Evolutionary conservation across 2,113 vertebrate species (phyloP), one percentile per base, ranked within the genome.

Genomic region (Phylloscopus trochiloides): DNA sequence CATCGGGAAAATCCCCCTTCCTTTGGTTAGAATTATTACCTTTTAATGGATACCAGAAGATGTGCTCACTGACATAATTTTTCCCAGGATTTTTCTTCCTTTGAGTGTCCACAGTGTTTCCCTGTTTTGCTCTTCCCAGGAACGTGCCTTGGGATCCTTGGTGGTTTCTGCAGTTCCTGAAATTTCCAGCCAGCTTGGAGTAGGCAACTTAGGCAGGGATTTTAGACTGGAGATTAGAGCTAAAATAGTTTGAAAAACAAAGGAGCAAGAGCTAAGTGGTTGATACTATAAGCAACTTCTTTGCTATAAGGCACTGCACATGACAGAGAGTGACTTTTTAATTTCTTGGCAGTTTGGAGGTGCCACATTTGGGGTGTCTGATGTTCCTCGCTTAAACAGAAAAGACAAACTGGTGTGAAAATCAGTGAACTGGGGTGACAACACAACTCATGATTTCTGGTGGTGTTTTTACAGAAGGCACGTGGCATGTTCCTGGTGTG

Each of bases 11-110:
- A 87, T 38, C 81, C 70, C 73, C 73, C 66, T 74, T 88, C 66
- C 74, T 79, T 92, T 81, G 45, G 36, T 78, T 75, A 50, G 54
- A 94, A 82, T 87, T 92, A 94, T 92, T 91, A 67, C 66, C 81
- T 96, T 90, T 82, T 96, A 95, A 96, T 94, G 74, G 77, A 76
- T 88, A 93, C 87, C 94, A 96, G 92, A 91, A 96, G 86, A 88
- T 80, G 75, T 62, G 20, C 15, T 91, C 21, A 0, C 34, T 85
- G 71, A 80, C 29, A 24, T 63, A 54, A 65, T 73, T 89, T 76
- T 92, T 90, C 86, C 93, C 92, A 96, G 94, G 74, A 51, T 90
- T 91, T 88, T 85, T 87, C 40, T 70, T 85, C 34, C 66, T 61
- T 85, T 67, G 20, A 72, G 36, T 59, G 36, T 55, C 57, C 89